Evolutionary conservation across 2,888 invertebrate species (phyloP), one percentile per base, ranked within the genome.

Genomic region (Tipula confusa): DNA sequence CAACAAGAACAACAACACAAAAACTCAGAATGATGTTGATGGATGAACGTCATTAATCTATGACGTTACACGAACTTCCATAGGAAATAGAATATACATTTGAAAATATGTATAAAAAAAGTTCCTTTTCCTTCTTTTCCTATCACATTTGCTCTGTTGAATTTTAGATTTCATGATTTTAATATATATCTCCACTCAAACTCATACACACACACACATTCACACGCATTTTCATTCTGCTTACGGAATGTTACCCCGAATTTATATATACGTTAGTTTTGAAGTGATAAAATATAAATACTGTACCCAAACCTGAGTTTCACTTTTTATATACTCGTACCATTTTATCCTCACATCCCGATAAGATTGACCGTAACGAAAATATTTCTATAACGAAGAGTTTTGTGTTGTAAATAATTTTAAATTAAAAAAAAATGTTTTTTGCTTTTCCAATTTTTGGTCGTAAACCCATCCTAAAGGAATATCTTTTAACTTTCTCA

Each of bases 31-130:
- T 89, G 88, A 89, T 89, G 87, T 89, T 89, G 88, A 89, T 88
- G 88, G 87, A 89, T 89, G 87, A 88, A 87, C 86, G 87, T 87
- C 89, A 89, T 89, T 89, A 90, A 89, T 89, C 90, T 89, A 89
- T 89, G 89, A 89, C 90, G 89, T 89, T 80, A 82, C 82, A 82
- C 82, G 82, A 89, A 88, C 89, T 90, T 85, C 87, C 88, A 86
- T 86, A 86, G 86, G 86, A 86, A 87, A 86, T 86, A 80, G 80
- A 80, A 80, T 80, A 80, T 80, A 80, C 80, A 80, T 80, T 80
- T 29, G 31, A 80, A 80, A 80, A 29, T 29, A 80, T 29, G 31
- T 80, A 80, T 18, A 79, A 80, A 80, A 80, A 80, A 80, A 29
- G 6, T 80, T 80, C 31, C 80, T 29, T 80, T 80, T 80, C 80